These are phyloP conservation scores for Cardiocondyla obscurior DNA, from an alignment of 1,140 invertebrate genomes.

Conservation along the genomic window DNA sequence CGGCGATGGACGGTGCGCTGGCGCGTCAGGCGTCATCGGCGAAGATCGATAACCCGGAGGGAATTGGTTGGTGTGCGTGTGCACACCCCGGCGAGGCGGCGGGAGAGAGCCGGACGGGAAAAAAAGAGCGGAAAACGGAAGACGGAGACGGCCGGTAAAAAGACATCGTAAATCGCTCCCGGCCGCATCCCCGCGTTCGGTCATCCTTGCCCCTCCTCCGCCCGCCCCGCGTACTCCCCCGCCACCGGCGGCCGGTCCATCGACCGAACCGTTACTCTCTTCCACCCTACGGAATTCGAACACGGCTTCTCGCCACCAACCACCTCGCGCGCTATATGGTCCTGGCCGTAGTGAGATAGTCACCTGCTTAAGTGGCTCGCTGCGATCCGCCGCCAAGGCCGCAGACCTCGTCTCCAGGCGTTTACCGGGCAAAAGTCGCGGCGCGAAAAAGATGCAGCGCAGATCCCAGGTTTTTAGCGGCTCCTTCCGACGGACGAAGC, in stretches of 20 bases:
- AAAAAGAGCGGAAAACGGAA: conserved; percentile 58
- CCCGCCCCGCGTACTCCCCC: not conserved
- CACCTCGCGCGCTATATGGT: conserved; percentile 74
- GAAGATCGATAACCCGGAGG: conserved; percentile 64
- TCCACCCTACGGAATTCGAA: conserved; percentile 51
- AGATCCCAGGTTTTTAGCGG: conserved; percentile 76
- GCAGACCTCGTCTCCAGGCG: conserved; percentile 73
- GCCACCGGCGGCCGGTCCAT: not conserved
- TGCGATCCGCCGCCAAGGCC: conserved; percentile 30
- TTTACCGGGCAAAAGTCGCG: conserved; percentile 69
- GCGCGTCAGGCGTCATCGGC: conserved; percentile 69
- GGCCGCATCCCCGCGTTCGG: not conserved
- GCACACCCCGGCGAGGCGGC: not conserved
- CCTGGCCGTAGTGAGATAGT: conserved; percentile 81
- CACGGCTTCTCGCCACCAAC: conserved; percentile 40
- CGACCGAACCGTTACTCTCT: conserved; percentile 47
- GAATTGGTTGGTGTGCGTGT: conserved; percentile 63
- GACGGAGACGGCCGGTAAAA: conserved; percentile 55
- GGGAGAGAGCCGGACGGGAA: conserved; percentile 27
- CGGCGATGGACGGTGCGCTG: conserved; percentile 45
- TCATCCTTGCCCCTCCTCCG: too few relatives aligned
- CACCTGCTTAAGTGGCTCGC: conserved; percentile 80
- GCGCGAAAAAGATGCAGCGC: conserved; percentile 77
- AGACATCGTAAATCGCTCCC: conserved; percentile 66
- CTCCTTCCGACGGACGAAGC: conserved; percentile 80